Conservation (phyloP, 2,797 vertebrate species). For the Tarsius wallacei region DNA sequence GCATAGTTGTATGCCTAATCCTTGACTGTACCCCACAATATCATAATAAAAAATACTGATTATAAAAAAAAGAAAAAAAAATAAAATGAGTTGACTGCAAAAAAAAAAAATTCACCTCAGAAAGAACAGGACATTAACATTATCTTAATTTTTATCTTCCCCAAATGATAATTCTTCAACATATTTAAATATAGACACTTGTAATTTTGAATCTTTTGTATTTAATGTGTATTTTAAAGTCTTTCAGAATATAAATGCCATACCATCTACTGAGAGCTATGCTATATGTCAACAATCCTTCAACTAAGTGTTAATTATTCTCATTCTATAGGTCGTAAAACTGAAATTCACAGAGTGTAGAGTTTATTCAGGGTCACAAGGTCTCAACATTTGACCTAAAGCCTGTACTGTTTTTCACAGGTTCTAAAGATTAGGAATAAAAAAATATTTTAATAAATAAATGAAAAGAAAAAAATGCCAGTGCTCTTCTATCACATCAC, state of each 20-base stretch:
- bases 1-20: too few species aligned
- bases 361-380: neutral
- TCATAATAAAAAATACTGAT: too few species aligned
- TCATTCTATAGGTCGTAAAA: neutral
- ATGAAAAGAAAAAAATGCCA: neutral
- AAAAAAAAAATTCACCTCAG: neutral
- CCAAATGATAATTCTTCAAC: neutral
- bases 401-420: neutral
- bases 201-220: neutral
- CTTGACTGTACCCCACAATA: too few species aligned
- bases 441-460: neutral
- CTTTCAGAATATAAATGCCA: neutral
- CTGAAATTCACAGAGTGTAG: neutral
- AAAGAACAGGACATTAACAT: neutral
- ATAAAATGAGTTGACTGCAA: too few species aligned
- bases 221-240: slow-evolving; percentile 7
- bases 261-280: neutral
- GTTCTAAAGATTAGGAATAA: neutral
- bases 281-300: neutral
- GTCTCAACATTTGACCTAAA: neutral
- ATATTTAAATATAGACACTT: neutral
- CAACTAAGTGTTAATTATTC: neutral
- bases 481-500: neutral
- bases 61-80: too few species aligned
- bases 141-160: neutral